Percentiles rank a stretch among this genome's conserved stretches.
Conservation (phyloP, 2,113 vertebrate species). For the Hassar affinis region DNA sequence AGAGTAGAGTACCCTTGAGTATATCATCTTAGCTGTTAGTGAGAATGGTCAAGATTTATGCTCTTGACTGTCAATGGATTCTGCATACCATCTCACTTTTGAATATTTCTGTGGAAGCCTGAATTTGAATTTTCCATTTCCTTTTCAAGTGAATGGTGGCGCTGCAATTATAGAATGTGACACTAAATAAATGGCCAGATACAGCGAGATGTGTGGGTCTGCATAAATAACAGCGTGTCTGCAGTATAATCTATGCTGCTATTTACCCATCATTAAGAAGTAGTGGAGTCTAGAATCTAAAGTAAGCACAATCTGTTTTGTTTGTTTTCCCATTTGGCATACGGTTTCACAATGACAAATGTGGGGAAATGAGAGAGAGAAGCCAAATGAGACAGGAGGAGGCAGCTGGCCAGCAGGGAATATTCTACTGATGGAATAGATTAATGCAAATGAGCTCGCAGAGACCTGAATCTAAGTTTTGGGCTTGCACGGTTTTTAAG, state of each 20-base stretch:
- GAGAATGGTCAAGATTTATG: not conserved
- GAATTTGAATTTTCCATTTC: not conserved
- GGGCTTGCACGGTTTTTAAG: not conserved
- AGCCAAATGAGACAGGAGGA: conserved; percentile 16
- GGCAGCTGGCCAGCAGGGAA: conserved; percentile 17
- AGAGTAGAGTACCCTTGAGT: not conserved
- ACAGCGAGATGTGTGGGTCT: conserved; percentile 10
- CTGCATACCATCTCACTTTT: not conserved
- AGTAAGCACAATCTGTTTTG: conserved; percentile 36
- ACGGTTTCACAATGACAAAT: conserved; percentile 40
- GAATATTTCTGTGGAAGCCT: not conserved
- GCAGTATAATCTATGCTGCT: conserved; percentile 3
- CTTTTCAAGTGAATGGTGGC: not conserved
- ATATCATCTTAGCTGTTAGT: not conserved
- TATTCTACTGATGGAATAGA: conserved; percentile 7
- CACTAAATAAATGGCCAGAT: conserved; percentile 19
- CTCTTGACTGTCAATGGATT: not conserved
- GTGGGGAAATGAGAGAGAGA: conserved; percentile 7
- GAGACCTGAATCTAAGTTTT: not conserved
- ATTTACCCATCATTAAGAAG: conserved; percentile 12
- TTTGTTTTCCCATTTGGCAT: conserved; percentile 44
- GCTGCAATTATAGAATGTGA: conserved; percentile 13
- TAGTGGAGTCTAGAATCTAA: conserved; percentile 31
- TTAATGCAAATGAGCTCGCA: not conserved
- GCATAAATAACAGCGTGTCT: conserved; percentile 25